phyloP scores from a whole-genome alignment of 1,140 invertebrate species.

The Cyphomyrmex costatus region DNA sequence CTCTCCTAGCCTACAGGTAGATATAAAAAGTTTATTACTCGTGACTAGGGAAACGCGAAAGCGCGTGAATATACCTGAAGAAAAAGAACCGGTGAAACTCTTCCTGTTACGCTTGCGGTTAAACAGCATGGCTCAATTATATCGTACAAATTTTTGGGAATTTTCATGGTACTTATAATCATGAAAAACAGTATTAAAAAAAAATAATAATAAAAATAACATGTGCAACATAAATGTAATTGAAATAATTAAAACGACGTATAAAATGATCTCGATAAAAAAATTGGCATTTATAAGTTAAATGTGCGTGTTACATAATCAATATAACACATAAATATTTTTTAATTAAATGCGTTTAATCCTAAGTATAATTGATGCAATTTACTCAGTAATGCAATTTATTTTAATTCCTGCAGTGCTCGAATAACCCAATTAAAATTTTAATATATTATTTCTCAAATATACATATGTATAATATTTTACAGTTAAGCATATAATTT shows the following conservation, averaged over 20 bases:
- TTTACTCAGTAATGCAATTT: slow-evolving; percentile 8
- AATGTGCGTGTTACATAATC: neutral
- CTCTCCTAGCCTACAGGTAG: neutral
- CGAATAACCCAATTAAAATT: neutral
- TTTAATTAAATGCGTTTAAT: slow-evolving; percentile 24
- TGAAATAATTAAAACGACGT: neutral
- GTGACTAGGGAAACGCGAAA: slow-evolving; percentile 25
- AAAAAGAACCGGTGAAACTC: neutral
- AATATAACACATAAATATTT: neutral
- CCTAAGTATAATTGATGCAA: neutral
- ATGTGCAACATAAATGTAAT: neutral
- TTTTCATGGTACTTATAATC: neutral
- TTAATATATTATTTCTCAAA: neutral
- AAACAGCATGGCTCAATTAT: neutral
- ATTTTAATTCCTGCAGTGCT: neutral
- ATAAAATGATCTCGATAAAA: neutral
- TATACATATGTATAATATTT: neutral
- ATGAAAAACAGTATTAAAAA: neutral
- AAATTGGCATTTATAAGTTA: neutral
- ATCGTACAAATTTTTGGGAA: slow-evolving; percentile 10
- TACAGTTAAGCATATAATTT: slow-evolving; percentile 6
- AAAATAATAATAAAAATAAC: neutral
- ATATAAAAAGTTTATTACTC: slow-evolving; percentile 45
- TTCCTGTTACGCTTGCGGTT: neutral
- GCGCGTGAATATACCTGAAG: slow-evolving; percentile 1